These are phyloP conservation scores for Hypselothyrea guttata DNA, from an alignment of 2,888 invertebrate species.

Conservation along the genomic window DNA sequence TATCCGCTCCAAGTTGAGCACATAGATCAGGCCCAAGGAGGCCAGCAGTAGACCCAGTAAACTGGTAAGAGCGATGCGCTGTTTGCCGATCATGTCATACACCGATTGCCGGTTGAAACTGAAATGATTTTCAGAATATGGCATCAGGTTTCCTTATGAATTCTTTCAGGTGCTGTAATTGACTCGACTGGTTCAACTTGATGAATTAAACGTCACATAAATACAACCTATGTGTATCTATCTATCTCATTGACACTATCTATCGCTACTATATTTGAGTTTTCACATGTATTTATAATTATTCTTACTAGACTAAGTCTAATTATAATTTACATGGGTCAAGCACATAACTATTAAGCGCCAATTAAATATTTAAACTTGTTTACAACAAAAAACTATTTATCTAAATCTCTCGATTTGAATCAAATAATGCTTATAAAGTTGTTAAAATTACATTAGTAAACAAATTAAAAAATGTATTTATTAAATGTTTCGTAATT, in stretches of 20 bases:
- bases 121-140: conserved; percentile 13
- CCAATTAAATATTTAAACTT: too few relatives aligned
- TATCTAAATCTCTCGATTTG: too few relatives aligned
- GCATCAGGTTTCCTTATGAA: neutral
- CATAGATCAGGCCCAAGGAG: conserved; percentile 33
- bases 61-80: conserved; percentile 55
- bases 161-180: neutral
- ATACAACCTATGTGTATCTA: neutral
- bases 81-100: conserved; percentile 55
- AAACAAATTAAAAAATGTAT: too few relatives aligned
- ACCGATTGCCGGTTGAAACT: conserved; percentile 10
- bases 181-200: conserved; percentile 20
- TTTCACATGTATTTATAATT: too few relatives aligned
- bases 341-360: neutral
- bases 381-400: too few relatives aligned
- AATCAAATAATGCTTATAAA: too few relatives aligned
- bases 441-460: too few relatives aligned
- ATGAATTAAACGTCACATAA: neutral
- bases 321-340: neutral
- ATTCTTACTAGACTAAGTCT: neutral
- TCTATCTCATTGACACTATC: neutral
- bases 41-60: conserved; percentile 47
- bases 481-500: too few relatives aligned
- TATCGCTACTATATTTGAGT: neutral
- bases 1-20: conserved; percentile 50